A percentile compares a stretch with the other conserved stretches of the same genome.
Evolutionary conservation across 2,113 vertebrate genomes (phyloP).

Genomic region (Tichodroma muraria): DNA sequence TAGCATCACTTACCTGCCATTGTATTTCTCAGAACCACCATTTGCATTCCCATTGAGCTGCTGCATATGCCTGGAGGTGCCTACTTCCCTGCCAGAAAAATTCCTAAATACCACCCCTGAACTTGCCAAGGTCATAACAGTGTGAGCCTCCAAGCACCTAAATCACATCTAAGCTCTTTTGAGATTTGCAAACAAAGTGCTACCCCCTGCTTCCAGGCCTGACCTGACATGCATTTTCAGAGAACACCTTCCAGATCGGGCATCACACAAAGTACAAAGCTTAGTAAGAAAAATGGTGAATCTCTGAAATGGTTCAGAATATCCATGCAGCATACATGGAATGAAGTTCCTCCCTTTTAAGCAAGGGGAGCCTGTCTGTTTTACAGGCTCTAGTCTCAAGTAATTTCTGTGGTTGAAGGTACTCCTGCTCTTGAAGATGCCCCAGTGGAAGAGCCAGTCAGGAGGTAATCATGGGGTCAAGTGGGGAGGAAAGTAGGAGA

Average conservation of each 20-base stretch:
- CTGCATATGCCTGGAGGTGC: not conserved
- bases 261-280: not conserved
- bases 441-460: not conserved
- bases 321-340: not conserved
- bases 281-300: not conserved
- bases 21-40: not conserved
- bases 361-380: not conserved
- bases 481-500: not conserved
- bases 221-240: slow-evolving; percentile 30
- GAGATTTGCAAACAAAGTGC: slow-evolving; percentile 19
- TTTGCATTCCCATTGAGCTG: slow-evolving; percentile 15
- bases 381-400: not conserved
- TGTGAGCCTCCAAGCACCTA: slow-evolving; percentile 2
- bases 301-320: not conserved
- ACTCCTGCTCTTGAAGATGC: not conserved
- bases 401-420: not conserved
- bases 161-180: slow-evolving; percentile 27
- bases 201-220: not conserved
- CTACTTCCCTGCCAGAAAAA: slow-evolving; percentile 48
- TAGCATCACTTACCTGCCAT: not conserved
- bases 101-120: slow-evolving; percentile 31
- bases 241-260: not conserved
- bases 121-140: slow-evolving; percentile 43
- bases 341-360: not conserved
- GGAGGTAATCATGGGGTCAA: not conserved